A percentile compares a stretch with the other conserved stretches of the same genome.
phyloP scores from a whole-genome alignment of 2,113 vertebrate species.

The Bettongia penicillata region DNA sequence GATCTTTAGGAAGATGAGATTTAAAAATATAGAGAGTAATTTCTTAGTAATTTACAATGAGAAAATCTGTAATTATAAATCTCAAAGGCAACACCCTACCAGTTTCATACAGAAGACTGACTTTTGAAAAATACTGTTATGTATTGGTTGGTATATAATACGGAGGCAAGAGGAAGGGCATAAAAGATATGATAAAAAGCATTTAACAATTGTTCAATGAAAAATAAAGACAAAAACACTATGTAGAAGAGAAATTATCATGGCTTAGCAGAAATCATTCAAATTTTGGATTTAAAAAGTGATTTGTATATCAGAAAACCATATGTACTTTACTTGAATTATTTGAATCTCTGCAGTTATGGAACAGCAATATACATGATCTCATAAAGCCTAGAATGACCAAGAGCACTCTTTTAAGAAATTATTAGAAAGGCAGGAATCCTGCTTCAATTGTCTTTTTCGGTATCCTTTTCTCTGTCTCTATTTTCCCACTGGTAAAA shows the following conservation, averaged over 20 bases:
- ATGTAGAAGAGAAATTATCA: slow-evolving; percentile 44
- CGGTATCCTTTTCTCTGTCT: background rate
- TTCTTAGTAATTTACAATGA: background rate
- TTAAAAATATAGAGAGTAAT: background rate
- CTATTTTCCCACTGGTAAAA: slow-evolving; percentile 1
- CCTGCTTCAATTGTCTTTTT: background rate
- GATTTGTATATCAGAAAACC: background rate
- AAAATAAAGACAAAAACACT: slow-evolving; percentile 15
- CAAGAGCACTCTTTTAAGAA: background rate
- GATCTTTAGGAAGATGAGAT: background rate
- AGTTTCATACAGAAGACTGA: slow-evolving; percentile 24
- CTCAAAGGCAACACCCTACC: slow-evolving; percentile 41
- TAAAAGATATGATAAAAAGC: slow-evolving; percentile 18
- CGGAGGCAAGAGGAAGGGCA: background rate
- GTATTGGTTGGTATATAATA: background rate
- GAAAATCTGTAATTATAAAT: slow-evolving; percentile 41
- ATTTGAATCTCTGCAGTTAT: background rate
- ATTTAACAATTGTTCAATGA: slow-evolving; percentile 44
- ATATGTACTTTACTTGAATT: background rate
- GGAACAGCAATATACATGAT: background rate
- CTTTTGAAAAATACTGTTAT: slow-evolving; percentile 26
- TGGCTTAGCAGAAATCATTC: slow-evolving; percentile 3
- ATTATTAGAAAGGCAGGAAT: background rate
- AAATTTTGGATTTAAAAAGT: background rate
- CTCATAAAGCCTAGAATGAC: background rate